A percentile compares a stretch with the other conserved stretches of the same genome.
phyloP scores from a whole-genome alignment of 2,797 vertebrate genomes.

The Crenuchus spilurus region DNA sequence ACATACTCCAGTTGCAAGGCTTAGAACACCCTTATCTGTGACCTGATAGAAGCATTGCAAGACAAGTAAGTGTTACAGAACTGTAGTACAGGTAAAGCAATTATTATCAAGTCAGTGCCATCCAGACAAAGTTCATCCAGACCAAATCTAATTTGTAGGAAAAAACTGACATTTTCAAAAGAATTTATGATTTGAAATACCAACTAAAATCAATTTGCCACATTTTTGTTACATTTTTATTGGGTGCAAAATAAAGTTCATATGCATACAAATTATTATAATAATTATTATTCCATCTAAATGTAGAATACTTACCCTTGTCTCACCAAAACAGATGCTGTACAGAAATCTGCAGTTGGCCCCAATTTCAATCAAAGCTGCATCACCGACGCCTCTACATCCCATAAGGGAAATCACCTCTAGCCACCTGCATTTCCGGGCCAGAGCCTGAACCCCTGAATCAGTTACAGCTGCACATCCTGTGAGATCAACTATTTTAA shows the following conservation, averaged over 20 bases:
- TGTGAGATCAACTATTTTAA: constrained; percentile 76
- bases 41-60: constrained; percentile 69
- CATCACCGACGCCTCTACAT: constrained; percentile 79
- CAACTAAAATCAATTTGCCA: too few species aligned
- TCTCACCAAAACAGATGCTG: constrained; percentile 82
- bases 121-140: too few species aligned
- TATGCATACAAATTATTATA: too few species aligned
- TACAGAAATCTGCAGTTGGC: constrained; percentile 80
- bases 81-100: not conserved
- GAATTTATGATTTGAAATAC: too few species aligned
- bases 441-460: constrained; percentile 79
- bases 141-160: too few species aligned
- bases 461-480: constrained; percentile 80
- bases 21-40: constrained; percentile 82
- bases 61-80: not conserved
- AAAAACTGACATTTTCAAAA: too few species aligned
- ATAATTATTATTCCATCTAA: not conserved
- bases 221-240: not conserved
- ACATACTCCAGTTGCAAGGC: constrained; percentile 81
- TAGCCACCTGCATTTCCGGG: constrained; percentile 76
- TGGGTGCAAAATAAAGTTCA: not conserved
- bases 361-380: constrained; percentile 80
- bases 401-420: constrained; percentile 79
- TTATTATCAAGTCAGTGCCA: too few species aligned
- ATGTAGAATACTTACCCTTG: constrained; percentile 70